Conservation (phyloP, 2,797 vertebrate genomes). For the Phaenicophaeus curvirostris region DNA sequence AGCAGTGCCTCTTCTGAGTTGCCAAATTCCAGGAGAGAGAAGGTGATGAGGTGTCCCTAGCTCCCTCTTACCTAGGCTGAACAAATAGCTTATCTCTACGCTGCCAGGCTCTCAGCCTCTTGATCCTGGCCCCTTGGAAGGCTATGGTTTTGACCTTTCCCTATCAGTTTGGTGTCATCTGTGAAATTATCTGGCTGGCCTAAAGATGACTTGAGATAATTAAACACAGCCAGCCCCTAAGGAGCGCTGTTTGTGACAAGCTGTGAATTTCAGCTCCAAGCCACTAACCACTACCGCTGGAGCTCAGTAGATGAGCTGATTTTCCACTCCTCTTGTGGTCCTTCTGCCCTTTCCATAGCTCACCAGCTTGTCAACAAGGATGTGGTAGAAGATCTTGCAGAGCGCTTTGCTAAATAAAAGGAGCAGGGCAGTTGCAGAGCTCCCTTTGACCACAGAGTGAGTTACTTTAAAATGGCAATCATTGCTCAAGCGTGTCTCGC, state of each 20-base stretch:
- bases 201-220: no score
- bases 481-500: background rate
- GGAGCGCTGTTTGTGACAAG: fast-evolving
- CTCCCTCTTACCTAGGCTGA: background rate
- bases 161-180: no score
- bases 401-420: background rate
- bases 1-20: fast-evolving
- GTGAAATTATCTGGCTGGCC: background rate
- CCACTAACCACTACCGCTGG: background rate
- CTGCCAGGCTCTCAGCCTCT: background rate
- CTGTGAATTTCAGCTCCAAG: background rate
- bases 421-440: background rate
- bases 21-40: background rate
- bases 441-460: background rate
- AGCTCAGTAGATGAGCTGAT: fast-evolving
- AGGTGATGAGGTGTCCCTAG: background rate
- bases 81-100: no score
- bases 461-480: background rate
- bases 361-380: background rate
- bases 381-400: background rate
- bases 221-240: no score
- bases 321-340: background rate
- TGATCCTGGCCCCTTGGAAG: background rate
- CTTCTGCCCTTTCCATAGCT: background rate
- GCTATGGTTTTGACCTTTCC: background rate